Conservation (phyloP, 2,888 invertebrate species). For the Lasiommata megera region DNA sequence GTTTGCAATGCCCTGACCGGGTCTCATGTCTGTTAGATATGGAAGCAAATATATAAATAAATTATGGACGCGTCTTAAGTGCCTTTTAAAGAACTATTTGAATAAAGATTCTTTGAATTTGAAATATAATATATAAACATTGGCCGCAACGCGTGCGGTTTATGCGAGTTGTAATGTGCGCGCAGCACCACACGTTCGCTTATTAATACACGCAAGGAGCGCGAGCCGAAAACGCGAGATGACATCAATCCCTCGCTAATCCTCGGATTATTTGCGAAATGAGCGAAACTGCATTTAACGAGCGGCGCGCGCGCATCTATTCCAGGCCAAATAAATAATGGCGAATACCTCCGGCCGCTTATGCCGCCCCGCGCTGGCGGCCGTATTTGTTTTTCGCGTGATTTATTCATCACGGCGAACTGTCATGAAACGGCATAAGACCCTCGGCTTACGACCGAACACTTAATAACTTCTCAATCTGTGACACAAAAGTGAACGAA, state of each 20-base stretch:
- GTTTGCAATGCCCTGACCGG: no score
- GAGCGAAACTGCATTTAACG: conserved; percentile 66
- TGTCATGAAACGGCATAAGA: conserved; percentile 50
- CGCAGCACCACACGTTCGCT: conserved; percentile 42
- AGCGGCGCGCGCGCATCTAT: conserved; percentile 50
- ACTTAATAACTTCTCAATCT: conserved; percentile 53
- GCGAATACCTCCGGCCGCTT: conserved; percentile 54
- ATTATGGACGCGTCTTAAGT: no score
- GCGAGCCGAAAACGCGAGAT: conserved; percentile 52
- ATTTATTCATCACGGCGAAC: conserved; percentile 63
- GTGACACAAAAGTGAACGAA: no score
- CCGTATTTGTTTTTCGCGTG: conserved; percentile 66
- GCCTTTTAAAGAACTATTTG: no score
- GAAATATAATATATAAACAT: no score
- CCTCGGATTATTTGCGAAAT: conserved; percentile 61
- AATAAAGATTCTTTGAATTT: no score
- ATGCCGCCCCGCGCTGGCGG: conserved; percentile 60
- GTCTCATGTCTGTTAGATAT: no score
- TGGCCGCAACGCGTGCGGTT: not conserved
- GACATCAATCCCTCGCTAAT: conserved; percentile 67
- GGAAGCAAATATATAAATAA: no score
- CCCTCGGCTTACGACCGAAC: conserved; percentile 49
- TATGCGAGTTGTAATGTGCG: not conserved
- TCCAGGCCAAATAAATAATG: conserved; percentile 55
- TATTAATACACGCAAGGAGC: conserved; percentile 62